Percentiles rank a stretch among this genome's conserved stretches.
These are phyloP conservation scores for Halotydeus destructor DNA, from an alignment of 1,140 invertebrate genomes.

Conservation along the genomic window DNA sequence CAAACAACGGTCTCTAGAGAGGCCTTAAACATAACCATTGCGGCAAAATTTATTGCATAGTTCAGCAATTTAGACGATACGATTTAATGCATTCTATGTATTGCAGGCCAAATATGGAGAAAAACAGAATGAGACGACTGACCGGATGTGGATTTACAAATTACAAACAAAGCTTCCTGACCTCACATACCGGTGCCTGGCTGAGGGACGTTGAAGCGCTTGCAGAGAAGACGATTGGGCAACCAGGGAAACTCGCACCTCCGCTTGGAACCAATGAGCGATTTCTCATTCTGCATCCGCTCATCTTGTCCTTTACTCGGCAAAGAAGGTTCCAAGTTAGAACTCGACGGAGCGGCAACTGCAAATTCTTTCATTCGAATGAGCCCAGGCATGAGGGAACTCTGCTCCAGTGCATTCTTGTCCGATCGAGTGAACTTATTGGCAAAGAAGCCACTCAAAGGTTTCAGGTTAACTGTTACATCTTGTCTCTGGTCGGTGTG, in stretches of 20 bases:
- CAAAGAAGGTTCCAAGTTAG: not conserved
- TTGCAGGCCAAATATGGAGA: too few relatives aligned
- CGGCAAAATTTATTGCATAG: too few relatives aligned
- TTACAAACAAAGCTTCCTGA: too few relatives aligned
- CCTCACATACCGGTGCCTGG: too few relatives aligned
- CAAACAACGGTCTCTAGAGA: too few relatives aligned
- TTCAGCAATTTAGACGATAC: too few relatives aligned
- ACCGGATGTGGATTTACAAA: too few relatives aligned
- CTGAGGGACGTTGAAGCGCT: slow-evolving; percentile 82
- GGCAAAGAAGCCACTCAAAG: slow-evolving; percentile 13
- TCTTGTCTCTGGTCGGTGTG: slow-evolving; percentile 8
- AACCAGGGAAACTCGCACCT: slow-evolving; percentile 43
- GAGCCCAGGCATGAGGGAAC: slow-evolving; percentile 4
- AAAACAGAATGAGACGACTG: too few relatives aligned
- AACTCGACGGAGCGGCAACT: not conserved
- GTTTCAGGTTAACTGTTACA: slow-evolving; percentile 8
- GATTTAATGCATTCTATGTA: too few relatives aligned
- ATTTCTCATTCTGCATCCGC: not conserved
- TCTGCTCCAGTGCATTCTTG: too few relatives aligned
- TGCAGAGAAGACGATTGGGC: slow-evolving; percentile 62
- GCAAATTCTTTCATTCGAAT: not conserved
- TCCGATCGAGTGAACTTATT: slow-evolving; percentile 11
- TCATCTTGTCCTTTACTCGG: not conserved
- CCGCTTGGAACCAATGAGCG: not conserved
- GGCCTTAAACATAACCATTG: too few relatives aligned